A percentile compares a stretch with the other conserved stretches of the same genome.
phyloP scores from a whole-genome alignment of 2,888 invertebrate species.

The Erynnis tages region DNA sequence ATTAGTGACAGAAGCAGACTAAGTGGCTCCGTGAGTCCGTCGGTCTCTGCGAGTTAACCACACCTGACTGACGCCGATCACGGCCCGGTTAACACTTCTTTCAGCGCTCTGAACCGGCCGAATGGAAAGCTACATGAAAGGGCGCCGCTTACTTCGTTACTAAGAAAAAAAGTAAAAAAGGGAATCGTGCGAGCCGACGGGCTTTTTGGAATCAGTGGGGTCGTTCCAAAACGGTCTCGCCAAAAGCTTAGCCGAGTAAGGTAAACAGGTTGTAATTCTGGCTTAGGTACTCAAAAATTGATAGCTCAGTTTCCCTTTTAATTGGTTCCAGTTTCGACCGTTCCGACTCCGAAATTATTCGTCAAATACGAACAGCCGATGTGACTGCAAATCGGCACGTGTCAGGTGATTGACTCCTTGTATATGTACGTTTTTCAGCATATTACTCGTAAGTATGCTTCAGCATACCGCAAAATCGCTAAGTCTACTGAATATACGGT shows the following conservation, averaged over 20 bases:
- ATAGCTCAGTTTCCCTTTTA: constrained; percentile 27
- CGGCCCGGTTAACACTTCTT: constrained; percentile 73
- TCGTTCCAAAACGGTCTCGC: constrained; percentile 25
- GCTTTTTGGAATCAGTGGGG: constrained; percentile 34
- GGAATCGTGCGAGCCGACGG: constrained; percentile 32
- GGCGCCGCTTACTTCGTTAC: constrained; percentile 56
- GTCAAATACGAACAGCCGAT: constrained; percentile 24
- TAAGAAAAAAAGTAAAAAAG: constrained; percentile 54
- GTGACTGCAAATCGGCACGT: constrained; percentile 21
- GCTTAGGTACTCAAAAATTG: constrained; percentile 27
- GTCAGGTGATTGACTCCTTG: constrained; percentile 11
- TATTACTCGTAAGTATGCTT: background rate
- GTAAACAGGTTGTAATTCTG: constrained; percentile 26
- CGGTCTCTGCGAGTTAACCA: constrained; percentile 57
- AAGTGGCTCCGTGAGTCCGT: constrained; percentile 58
- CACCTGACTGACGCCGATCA: constrained; percentile 70
- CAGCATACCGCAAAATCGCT: background rate
- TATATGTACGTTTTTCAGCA: constrained; percentile 7
- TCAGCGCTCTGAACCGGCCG: constrained; percentile 66
- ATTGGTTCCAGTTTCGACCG: constrained; percentile 24
- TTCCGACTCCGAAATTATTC: constrained; percentile 17
- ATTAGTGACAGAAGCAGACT: constrained; percentile 67
- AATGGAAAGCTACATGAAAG: constrained; percentile 77
- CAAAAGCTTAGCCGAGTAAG: constrained; percentile 25
- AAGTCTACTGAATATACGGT: background rate